Evolutionary conservation across 92 coral and sea anemone genomes (phyloP), one percentile per base, ranked within the genome.

Genomic region (Porites lobata): DNA sequence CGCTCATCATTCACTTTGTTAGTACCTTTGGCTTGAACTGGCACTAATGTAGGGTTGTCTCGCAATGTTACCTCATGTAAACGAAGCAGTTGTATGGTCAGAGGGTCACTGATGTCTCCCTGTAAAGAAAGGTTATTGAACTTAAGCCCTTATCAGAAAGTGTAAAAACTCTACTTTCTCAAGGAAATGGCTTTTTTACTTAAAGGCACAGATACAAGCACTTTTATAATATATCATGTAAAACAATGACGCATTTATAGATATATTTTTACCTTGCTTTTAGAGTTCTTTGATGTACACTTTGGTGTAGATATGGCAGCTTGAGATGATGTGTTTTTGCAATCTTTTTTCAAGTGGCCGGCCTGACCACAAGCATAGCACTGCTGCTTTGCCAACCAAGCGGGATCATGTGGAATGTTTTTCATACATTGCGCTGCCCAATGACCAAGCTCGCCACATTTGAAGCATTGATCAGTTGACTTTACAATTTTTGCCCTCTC

Each of bases 391-490:
- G 18, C 10, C 17, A 87, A 69, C 90, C 90, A 87, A 62, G 81
- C 71, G 50, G 83, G 79, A 32, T 87, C 82, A 61, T 80, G 86
- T 53, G 61, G 50, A 1, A 54, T 17, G 7, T 74, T 29, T n/a
- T 74, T 50, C 20, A 50, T 74, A 18, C 78, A 74, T 29, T 50
- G 12, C 14, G 12, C 65, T 72, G 81, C 81, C 88, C 88, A 84
- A 59, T 84, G 88, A 7, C 88, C 88, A 43, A 3, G n/a, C n/a
- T 70, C 66, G 22, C 88, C 80, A 84, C 88, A 84, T 22, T 84
- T 84, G 72, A 84, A 72, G 47, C 79, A 84, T 62, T 59, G 69
- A 50, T 82, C 86, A 47, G 63, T 82, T 82, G 61, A 65, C 52
- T 70, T 52, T 4, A 79, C 52, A 11, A 14, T 68, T 68, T 9